Evolutionary conservation across 2,113 vertebrate genomes (phyloP).

Genomic region (Dasyornis broadbenti): DNA sequence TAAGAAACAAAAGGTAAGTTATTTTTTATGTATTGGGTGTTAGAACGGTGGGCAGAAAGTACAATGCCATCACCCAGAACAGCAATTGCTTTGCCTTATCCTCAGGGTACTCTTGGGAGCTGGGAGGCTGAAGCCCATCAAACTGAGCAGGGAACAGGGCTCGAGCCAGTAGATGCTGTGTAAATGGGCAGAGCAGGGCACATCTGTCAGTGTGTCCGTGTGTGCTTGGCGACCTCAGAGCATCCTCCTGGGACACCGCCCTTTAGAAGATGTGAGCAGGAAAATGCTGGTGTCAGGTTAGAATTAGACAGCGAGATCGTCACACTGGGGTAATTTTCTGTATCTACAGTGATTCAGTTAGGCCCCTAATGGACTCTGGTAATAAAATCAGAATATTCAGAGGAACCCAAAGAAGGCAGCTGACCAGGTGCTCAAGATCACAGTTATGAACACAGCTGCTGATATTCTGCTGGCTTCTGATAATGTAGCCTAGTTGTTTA

Average conservation of each 20-base stretch:
- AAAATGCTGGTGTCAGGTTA: not conserved
- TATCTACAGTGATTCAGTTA: not conserved
- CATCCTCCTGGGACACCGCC: not conserved
- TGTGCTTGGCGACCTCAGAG: not conserved
- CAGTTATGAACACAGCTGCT: not conserved
- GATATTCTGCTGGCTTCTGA: not conserved
- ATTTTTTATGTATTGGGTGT: not conserved
- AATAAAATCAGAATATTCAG: not conserved
- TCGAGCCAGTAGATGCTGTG: not conserved
- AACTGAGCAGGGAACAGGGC: not conserved
- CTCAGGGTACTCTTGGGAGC: not conserved
- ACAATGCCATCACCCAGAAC: not conserved
- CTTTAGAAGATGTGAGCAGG: not conserved
- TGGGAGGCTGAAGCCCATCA: not conserved
- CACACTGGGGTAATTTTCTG: not conserved
- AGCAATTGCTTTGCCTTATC: not conserved
- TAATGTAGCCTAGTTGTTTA: not conserved
- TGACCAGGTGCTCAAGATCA: not conserved
- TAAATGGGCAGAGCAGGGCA: not conserved
- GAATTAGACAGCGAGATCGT: not conserved
- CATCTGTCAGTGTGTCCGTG: not conserved
- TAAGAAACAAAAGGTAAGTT: constrained; percentile 76
- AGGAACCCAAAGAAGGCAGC: not conserved
- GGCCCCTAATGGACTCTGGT: not conserved
- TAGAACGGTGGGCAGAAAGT: not conserved